Base-by-base conservation (phyloP, 2,888 invertebrate genomes). In the Himalopsyche kuldschensis region DNA sequence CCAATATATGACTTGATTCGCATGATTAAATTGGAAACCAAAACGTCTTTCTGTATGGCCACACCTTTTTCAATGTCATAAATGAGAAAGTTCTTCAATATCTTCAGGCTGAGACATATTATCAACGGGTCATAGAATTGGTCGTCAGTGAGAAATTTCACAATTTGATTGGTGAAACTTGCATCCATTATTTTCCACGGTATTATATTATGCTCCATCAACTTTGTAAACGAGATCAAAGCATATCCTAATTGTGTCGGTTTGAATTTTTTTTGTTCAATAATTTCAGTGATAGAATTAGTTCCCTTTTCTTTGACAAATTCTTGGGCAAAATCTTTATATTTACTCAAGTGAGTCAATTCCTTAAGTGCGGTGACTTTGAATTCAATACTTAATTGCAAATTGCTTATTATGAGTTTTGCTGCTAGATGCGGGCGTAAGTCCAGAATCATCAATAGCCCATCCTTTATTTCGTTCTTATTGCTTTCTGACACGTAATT, bases 141-240 rank as follows among this genome's bases (percentile, higher is more conserved):
- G 88, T 94, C 94, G 87, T 93, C 94, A 88, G 94, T 96, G 0
- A 96, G 95, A 88, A 95, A 95, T 89, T 94, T 93, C 30, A 96
- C 96, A 85, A 98, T 96, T 90, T 96, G 95, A 87, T 94, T 95
- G 80, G 98, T 97, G 88, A 98, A 98, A 69, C 95, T 95, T 31
- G 94, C 94, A 89, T 97, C 97, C 5, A 98, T 90, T 85, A 97
- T 95, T 89, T 98, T 98, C 98, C 98, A 98, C 0, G 97, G 97
- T 35, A 97, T 96, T 80, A 96, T 96, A 6, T 97, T 97, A 89
- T 98, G 98, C 87, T 98, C 98, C 98, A 98, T 98, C 30, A 98
- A 91, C 88, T 97, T 97, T 0, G 97, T 96, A 91, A 98, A 98
- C 0, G 97, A 97, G 80, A 95, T 92, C 32, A 98, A 91, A 41